A percentile compares a stretch with the other conserved stretches of the same genome.
Conservation (phyloP, 1,140 invertebrate species). For the Aphelinus atriplicis region DNA sequence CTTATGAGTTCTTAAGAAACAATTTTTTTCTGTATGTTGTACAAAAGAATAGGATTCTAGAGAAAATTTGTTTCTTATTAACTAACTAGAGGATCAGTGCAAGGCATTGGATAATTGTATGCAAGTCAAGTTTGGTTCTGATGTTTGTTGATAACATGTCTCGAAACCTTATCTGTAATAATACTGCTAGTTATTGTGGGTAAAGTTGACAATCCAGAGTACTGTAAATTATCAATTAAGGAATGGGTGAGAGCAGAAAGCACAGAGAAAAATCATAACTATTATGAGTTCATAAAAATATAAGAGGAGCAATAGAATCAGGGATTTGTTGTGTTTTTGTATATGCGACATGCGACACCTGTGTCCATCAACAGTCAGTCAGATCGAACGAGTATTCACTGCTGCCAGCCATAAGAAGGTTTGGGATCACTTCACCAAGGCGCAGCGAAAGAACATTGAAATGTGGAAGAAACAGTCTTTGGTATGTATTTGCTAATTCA, state of each 20-base stretch:
- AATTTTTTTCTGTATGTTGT: conserved; percentile 4
- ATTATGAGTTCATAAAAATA: conserved; percentile 39
- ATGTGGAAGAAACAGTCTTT: conserved; percentile 96
- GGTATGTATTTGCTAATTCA: conserved; percentile 78
- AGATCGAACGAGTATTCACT: conserved; percentile 96
- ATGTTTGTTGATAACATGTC: background rate
- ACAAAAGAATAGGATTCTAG: background rate
- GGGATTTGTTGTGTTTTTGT: conserved; percentile 67
- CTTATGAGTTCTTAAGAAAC: background rate
- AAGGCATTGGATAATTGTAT: too few species aligned
- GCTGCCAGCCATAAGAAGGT: conserved; percentile 96
- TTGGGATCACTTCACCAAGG: conserved; percentile 99
- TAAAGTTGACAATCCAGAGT: conserved; percentile 18
- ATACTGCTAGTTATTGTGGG: conserved; percentile 4
- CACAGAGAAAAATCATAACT: conserved; percentile 41
- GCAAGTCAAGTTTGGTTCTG: conserved; percentile 3
- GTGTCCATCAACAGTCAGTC: conserved; percentile 84
- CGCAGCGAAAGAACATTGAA: conserved; percentile 97
- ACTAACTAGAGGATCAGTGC: conserved; percentile 3
- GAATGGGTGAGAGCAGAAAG: conserved; percentile 25
- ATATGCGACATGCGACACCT: conserved; percentile 63
- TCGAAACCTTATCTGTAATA: conserved; percentile 14
- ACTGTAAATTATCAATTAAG: conserved; percentile 6
- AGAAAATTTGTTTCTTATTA: conserved; percentile 21
- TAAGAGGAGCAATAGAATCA: conserved; percentile 55